Base-by-base conservation (phyloP, 2,797 vertebrate species). In the Danio albolineatus region DNA sequence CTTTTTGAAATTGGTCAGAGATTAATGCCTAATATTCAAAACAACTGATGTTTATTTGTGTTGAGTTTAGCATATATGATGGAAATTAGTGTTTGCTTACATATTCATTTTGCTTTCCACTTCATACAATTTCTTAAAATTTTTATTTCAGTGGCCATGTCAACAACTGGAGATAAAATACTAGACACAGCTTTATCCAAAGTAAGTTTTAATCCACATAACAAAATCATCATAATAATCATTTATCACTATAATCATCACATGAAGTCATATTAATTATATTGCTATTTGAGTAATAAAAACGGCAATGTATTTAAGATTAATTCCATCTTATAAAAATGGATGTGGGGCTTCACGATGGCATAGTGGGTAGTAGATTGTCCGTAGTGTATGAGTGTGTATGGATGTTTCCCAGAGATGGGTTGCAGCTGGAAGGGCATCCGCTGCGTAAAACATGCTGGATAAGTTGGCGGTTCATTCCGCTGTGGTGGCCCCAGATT, bases 101-200 rank as follows among this genome's bases (percentile, higher is more conserved):
- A 3, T 28, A 28, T 7, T 43, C 54, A 43, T 51, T 41, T 19
- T 46, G 51, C 38, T 70, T 49, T 14, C 28, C 51, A 19, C 6
- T 13, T 39, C 48, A 51, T 38, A 21, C 4, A 19, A 39, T 36
- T n/a, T 60, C 67, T 51, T 16, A 4, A n/a, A 28, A 28, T 28
- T 62, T 80, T 54, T 67, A 39, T 84, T 79, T 86, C 60, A 99
- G 98, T 99, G 89, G 96, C 94, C 80, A 98, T 99, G 98, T 93
- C 97, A 41, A 99, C 98, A 0, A 97, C 89, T 0, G 98, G 98
- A 83, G 98, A 99, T 90, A 97, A 95, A 92, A 98, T 99, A 89
- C 94, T 99, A 49, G 96, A 99, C 89, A 98, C 94, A 0, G 98
- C 98, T 0, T 93, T 99, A 83, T 99, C 98, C 54, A 99, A 99